Evolutionary conservation across 1,140 invertebrate genomes (phyloP).

Genomic region (Pseudomyrmex concolor): DNA sequence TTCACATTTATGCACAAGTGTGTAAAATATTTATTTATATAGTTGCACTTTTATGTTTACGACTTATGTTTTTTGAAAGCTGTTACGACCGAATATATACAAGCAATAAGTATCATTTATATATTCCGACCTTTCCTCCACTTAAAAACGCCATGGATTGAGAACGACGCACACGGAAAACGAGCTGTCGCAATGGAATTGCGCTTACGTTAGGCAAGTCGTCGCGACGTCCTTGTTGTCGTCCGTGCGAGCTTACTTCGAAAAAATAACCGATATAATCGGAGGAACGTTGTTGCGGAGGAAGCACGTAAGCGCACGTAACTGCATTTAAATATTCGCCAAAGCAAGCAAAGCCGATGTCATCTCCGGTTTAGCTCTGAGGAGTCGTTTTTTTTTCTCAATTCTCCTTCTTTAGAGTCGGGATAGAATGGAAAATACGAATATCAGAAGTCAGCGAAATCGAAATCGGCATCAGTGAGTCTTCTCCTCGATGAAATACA

Average conservation of each 20-base stretch:
- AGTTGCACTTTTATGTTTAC: not conserved
- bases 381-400: not conserved
- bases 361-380: constrained; percentile 12
- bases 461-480: not conserved
- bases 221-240: constrained; percentile 20
- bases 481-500: not conserved
- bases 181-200: constrained; percentile 30
- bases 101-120: not conserved
- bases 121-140: constrained; percentile 15
- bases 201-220: constrained; percentile 47
- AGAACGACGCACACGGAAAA: constrained; percentile 36
- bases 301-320: constrained; percentile 54
- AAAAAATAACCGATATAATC: constrained; percentile 66
- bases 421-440: not conserved
- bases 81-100: constrained; percentile 1
- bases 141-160: constrained; percentile 18
- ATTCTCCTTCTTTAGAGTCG: not conserved
- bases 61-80: not conserved
- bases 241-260: constrained; percentile 18
- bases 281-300: constrained; percentile 31
- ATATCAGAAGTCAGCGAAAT: constrained; percentile 50
- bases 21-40: not conserved
- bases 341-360: constrained; percentile 30
- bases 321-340: constrained; percentile 60
- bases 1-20: not conserved